Evolutionary conservation across 2,888 invertebrate species (phyloP).

Genomic region (Catocala sponsa): DNA sequence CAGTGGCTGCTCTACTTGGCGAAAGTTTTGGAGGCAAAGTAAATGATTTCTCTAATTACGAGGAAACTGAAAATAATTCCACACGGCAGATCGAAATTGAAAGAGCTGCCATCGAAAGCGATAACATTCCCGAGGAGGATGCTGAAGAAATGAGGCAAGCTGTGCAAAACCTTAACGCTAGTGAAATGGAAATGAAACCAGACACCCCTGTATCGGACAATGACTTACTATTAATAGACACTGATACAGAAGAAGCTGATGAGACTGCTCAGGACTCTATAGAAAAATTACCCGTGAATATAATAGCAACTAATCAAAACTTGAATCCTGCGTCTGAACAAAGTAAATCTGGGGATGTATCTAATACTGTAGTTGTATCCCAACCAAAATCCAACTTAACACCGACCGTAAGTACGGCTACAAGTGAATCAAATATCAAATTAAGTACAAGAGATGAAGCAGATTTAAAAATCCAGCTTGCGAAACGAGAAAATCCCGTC

Average conservation of each 20-base stretch:
- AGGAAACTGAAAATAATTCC: slow-evolving; percentile 81
- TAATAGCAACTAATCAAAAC: slow-evolving; percentile 73
- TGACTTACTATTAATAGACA: slow-evolving; percentile 95
- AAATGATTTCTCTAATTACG: slow-evolving; percentile 86
- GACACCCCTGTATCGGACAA: slow-evolving; percentile 95
- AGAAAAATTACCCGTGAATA: slow-evolving; percentile 74
- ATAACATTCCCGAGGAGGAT: slow-evolving; percentile 90
- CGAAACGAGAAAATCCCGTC: slow-evolving; percentile 67
- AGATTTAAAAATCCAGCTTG: slow-evolving; percentile 71
- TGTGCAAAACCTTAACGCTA: slow-evolving; percentile 92
- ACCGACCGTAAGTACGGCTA: slow-evolving; percentile 65
- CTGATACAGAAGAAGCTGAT: slow-evolving; percentile 93
- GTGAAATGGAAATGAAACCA: slow-evolving; percentile 92
- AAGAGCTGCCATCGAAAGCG: slow-evolving; percentile 76
- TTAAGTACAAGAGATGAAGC: slow-evolving; percentile 52
- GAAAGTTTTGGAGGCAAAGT: slow-evolving; percentile 93
- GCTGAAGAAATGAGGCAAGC: slow-evolving; percentile 95
- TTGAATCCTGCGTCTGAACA: slow-evolving; percentile 61
- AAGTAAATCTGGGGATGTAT: slow-evolving; percentile 73
- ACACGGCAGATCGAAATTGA: slow-evolving; percentile 80
- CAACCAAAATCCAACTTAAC: slow-evolving; percentile 71
- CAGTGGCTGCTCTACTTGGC: slow-evolving; percentile 95
- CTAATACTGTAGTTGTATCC: slow-evolving; percentile 62
- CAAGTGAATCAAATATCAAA: slow-evolving; percentile 65
- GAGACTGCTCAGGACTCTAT: slow-evolving; percentile 84